Percentiles rank a stretch among this genome's conserved stretches.
Evolutionary conservation across 2,113 vertebrate genomes (phyloP).

Genomic region (Hypomesus transpacificus): DNA sequence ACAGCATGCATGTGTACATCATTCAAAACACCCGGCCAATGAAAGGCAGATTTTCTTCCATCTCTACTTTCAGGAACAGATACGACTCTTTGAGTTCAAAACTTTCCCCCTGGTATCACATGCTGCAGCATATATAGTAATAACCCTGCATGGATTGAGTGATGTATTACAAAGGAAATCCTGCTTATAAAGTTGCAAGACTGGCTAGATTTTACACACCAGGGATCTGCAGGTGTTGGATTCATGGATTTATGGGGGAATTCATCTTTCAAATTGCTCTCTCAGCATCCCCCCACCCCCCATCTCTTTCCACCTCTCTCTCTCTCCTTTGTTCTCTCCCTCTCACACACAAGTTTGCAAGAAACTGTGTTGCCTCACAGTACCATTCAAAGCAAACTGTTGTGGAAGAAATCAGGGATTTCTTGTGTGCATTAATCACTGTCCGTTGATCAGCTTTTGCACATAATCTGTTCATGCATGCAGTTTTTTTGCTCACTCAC

Average conservation of each 20-base stretch:
- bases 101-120: constrained; percentile 17
- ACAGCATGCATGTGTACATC: neutral
- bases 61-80: neutral
- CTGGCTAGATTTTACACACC: constrained; percentile 50
- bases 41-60: neutral
- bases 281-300: neutral
- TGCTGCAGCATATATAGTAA: constrained; percentile 30
- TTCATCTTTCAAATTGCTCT: constrained; percentile 6
- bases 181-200: constrained; percentile 48
- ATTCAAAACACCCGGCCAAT: neutral
- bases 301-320: neutral
- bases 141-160: constrained; percentile 35
- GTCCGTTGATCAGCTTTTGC: no score
- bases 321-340: neutral
- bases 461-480: no score
- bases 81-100: constrained; percentile 20
- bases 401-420: no score
- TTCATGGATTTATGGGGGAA: neutral
- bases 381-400: no score
- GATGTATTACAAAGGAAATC: constrained; percentile 37
- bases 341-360: neutral
- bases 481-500: no score
- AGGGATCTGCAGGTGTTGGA: constrained; percentile 27
- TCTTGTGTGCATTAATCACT: no score
- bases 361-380: neutral